These are phyloP conservation scores for Pachymerium ferrugineum DNA, from an alignment of 2,888 invertebrate species.

Conservation along the genomic window DNA sequence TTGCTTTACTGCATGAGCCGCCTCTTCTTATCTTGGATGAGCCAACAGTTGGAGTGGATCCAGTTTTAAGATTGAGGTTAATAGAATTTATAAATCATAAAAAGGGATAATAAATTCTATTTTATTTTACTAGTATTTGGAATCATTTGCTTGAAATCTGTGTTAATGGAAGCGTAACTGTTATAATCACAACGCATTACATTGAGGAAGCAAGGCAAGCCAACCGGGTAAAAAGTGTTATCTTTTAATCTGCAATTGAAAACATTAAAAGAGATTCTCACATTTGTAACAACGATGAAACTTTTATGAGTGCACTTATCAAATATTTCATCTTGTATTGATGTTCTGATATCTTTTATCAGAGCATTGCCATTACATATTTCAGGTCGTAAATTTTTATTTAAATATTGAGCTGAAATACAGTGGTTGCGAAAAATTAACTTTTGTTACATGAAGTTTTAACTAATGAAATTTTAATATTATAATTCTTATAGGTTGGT, in stretches of 20 bases:
- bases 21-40: too few relatives aligned
- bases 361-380: too few relatives aligned
- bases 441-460: too few relatives aligned
- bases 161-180: slow-evolving; percentile 43
- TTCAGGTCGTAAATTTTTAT: too few relatives aligned
- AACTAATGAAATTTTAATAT: slow-evolving; percentile 50
- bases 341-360: too few relatives aligned
- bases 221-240: slow-evolving; percentile 70
- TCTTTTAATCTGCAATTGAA: too few relatives aligned
- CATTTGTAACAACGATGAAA: background rate
- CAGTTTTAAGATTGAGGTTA: background rate
- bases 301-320: too few relatives aligned
- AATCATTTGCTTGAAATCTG: slow-evolving; percentile 46
- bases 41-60: background rate
- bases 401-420: too few relatives aligned
- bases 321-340: too few relatives aligned
- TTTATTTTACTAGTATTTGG: slow-evolving; percentile 45
- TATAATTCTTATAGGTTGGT: slow-evolving; percentile 43
- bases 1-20: too few relatives aligned
- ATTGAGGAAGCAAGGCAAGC: slow-evolving; percentile 62
- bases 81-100: background rate
- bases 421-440: too few relatives aligned
- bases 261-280: background rate
- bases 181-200: slow-evolving; percentile 49
- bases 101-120: background rate